Base-by-base conservation (phyloP, 2,888 invertebrate species). In the Sinohyriopsis cumingii region DNA sequence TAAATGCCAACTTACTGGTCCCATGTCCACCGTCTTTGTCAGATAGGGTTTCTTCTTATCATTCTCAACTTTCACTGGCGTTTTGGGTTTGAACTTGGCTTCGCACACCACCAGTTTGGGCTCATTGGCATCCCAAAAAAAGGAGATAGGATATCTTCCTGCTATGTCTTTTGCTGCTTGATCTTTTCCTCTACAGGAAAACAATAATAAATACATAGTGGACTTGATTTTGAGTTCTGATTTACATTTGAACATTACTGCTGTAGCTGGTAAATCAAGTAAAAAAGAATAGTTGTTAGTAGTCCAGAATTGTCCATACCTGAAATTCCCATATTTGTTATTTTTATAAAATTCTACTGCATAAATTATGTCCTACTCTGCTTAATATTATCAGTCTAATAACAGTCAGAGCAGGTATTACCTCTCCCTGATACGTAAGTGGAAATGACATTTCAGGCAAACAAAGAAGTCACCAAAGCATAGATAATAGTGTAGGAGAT, bases 41-140 rank as follows among this genome's bases (percentile, higher is more conserved):
- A 86, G 77, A 65, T 72, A 73, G 25, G 66, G 73, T 68, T 79
- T 81, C 65, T 77, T 76, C n/a, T 77, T 67, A 59, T 81, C 80
- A 57, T 78, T 78, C 59, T 81, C 78, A 28, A 75, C 74, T 60
- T 79, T 76, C 6, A 75, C 74, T 12, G 72, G 70, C 24, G 69
- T 72, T 33, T 71, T 80, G 12, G 89, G 88, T 55, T 91, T 91
- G 68, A 92, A 84, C 83, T 92, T 92, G n/a, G 96, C 95, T 87
- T 97, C 96, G 85, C 96, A 95, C 54, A 96, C 94, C 20, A 99
- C 91, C 73, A 98, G 92, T 80, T 96, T 93, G 0, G 95, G 92
- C 89, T 99, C 98, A 80, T 94, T 94, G 28, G 92, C 91, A 88
- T 99, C 98, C 99, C 99, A 99, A 86, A 93, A 93, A 83, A 93